phyloP scores from a whole-genome alignment of 2,113 vertebrate genomes.

The Eulemur rufifrons region DNA sequence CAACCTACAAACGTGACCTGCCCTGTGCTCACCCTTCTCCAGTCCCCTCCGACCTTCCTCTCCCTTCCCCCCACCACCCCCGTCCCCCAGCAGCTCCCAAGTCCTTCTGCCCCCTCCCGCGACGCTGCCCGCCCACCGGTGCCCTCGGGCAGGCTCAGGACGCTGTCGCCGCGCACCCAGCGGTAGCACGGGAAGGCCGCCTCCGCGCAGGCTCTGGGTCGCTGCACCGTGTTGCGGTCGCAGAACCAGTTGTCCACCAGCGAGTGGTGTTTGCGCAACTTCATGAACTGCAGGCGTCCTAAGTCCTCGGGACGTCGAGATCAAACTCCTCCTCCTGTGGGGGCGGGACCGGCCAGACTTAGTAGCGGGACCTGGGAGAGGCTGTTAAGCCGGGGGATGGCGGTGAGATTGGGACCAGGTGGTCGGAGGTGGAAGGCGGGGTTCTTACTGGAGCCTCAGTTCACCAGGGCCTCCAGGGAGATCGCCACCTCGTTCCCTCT shows the following conservation, averaged over 20 bases:
- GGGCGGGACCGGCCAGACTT: background rate
- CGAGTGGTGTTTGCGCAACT: slow-evolving; percentile 85
- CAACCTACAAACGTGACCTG: too few species aligned
- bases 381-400: background rate
- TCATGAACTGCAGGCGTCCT: slow-evolving; percentile 84
- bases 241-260: slow-evolving; percentile 75
- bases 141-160: slow-evolving; percentile 85
- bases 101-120: background rate
- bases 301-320: slow-evolving; percentile 74
- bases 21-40: too few species aligned
- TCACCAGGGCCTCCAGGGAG: background rate
- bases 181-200: slow-evolving; percentile 87
- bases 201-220: slow-evolving; percentile 15
- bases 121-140: slow-evolving; percentile 76
- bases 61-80: too few species aligned
- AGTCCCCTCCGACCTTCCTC: too few species aligned
- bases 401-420: too few species aligned
- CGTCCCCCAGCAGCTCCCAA: accelerated
- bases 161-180: slow-evolving; percentile 84
- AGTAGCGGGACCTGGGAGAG: background rate
- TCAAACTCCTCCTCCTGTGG: slow-evolving; percentile 86
- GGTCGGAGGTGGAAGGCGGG: too few species aligned
- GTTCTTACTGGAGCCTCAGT: background rate
- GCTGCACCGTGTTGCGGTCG: slow-evolving; percentile 51
- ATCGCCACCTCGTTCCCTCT: background rate